Base-by-base conservation (phyloP, 1,140 invertebrate genomes). In the Apocrypta bakeri region DNA sequence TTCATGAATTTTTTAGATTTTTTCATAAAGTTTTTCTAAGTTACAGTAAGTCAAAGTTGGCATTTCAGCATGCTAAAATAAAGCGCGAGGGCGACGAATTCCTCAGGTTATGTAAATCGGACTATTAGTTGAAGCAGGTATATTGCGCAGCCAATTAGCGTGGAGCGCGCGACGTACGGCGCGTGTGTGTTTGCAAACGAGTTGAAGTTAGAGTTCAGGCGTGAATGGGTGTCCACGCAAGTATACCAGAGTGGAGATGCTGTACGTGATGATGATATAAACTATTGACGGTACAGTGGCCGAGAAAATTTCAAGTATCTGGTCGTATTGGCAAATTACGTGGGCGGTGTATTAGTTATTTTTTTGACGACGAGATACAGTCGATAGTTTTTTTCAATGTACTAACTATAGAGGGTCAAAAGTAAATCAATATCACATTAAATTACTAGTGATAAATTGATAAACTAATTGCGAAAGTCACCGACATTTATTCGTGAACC, bases 101-200 rank as follows among this genome's bases (percentile, higher is more conserved):
- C 86, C 87, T 87, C 87, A 75, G 84, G 40, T 83, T 83, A 87
- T 87, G 86, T 89, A 88, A 90, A 89, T 89, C 86, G 87, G 74
- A 69, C 83, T 84, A 87, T 89, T 89, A 89, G 87, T 85, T 85
- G 81, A 77, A 82, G 83, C 85, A 85, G 84, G 87, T 90, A 88
- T 86, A 87, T 86, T 87, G 86, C 89, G 87, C 86, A 86, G 85
- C 88, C 88, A 90, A 90, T 90, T 90, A 90, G 87, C 74, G 71
- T 84, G 64, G 77, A 29, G 64, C 56, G 75, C 73, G 40, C 27
- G 31, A 63, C 79, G 42, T 24, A 63, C 31, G 17, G 69, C 48
- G 61, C 69, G 31, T 56, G 63, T n/a, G 72, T 64, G 74, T 64
- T 40, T 29, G 56, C 31, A 64, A 66, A 24, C 37, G 71, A 72